Percentiles rank a stretch among this genome's conserved stretches.
phyloP scores from a whole-genome alignment of 1,140 invertebrate species.

The Drosophila tsacasi region DNA sequence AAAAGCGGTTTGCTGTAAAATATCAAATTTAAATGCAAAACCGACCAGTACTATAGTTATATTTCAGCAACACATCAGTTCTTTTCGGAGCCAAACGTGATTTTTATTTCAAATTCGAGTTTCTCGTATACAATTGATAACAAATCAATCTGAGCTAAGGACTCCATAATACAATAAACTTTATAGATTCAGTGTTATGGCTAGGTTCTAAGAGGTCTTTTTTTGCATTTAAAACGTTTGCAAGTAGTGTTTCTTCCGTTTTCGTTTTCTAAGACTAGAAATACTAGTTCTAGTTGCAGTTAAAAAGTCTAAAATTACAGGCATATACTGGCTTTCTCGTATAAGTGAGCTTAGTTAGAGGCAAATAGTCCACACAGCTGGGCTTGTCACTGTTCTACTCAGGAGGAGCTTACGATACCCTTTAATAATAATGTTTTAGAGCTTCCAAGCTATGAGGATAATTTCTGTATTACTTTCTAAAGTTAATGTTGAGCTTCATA shows the following conservation, averaged over 20 bases:
- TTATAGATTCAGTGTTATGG: constrained; percentile 19
- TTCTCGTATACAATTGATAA: constrained; percentile 69
- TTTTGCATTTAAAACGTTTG: constrained; percentile 57
- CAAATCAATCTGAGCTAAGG: constrained; percentile 22
- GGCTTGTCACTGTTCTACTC: constrained; percentile 25
- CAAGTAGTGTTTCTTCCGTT: constrained; percentile 10
- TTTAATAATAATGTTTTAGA: constrained; percentile 19
- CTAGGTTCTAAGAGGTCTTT: constrained; percentile 48
- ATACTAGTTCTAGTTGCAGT: constrained; percentile 14
- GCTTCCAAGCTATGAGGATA: constrained; percentile 7
- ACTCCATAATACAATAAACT: constrained; percentile 16
- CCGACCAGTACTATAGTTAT: too few relatives aligned
- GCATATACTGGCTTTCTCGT: constrained; percentile 71
- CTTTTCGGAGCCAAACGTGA: constrained; percentile 56
- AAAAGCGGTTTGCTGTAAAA: neutral
- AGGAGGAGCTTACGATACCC: constrained; percentile 11
- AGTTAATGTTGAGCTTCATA: constrained; percentile 21
- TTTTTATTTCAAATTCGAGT: constrained; percentile 67
- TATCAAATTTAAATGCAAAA: neutral
- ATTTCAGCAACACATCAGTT: neutral
- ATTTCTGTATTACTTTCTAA: neutral
- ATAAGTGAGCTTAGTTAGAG: constrained; percentile 35
- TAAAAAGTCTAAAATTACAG: constrained; percentile 69
- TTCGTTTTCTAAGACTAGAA: constrained; percentile 35
- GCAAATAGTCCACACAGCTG: constrained; percentile 25